Evolutionary conservation across 2,888 invertebrate species (phyloP).

Genomic region (Oeneis ivallda): DNA sequence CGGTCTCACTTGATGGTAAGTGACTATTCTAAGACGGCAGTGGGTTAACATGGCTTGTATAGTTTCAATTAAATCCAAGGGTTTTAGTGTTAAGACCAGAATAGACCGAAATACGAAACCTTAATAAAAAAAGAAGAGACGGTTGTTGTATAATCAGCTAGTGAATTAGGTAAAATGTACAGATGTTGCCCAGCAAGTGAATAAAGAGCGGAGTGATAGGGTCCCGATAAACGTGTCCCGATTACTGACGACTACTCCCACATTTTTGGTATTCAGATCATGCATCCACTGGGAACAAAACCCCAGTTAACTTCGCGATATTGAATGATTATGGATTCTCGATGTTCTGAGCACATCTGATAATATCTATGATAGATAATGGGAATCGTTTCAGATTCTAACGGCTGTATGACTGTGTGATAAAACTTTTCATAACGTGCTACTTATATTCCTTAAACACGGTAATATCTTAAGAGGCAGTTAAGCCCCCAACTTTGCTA

Average conservation of each 20-base stretch:
- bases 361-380: conserved; percentile 20
- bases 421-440: conserved; percentile 8
- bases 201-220: conserved; percentile 81
- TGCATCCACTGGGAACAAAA: conserved; percentile 77
- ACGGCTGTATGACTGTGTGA: background rate
- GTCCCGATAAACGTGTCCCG: conserved; percentile 79
- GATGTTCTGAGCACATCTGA: conserved; percentile 57
- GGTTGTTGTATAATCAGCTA: conserved; percentile 45
- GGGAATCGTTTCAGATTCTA: conserved; percentile 5
- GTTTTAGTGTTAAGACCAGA: background rate
- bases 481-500: background rate
- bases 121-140: conserved; percentile 8
- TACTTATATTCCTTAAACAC: conserved; percentile 7
- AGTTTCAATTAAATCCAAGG: background rate
- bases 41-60: no score
- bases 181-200: conserved; percentile 78
- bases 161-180: conserved; percentile 77
- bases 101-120: background rate
- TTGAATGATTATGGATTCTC: conserved; percentile 81
- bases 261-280: conserved; percentile 81
- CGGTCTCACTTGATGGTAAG: no score
- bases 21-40: no score
- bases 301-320: conserved; percentile 76
- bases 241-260: conserved; percentile 76
- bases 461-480: background rate